These are phyloP conservation scores for Microtus pennsylvanicus DNA, from an alignment of 2,113 vertebrate species.

Conservation along the genomic window DNA sequence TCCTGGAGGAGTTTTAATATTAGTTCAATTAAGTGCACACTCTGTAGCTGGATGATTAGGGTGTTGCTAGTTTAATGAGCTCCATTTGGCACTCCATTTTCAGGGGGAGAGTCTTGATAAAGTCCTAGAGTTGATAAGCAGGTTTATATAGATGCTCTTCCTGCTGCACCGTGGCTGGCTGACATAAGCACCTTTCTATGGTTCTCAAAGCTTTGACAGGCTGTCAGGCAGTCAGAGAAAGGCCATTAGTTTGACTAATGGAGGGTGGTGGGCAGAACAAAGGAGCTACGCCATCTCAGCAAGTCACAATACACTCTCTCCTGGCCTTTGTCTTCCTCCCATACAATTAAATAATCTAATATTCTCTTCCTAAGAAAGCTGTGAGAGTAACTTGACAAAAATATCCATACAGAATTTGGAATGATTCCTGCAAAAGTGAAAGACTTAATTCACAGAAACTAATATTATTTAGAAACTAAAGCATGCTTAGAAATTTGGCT, in stretches of 20 bases:
- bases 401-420: not conserved
- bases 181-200: not conserved
- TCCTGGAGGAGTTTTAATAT: not conserved
- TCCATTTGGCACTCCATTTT: slow-evolving; percentile 2
- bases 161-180: not conserved
- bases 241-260: not conserved
- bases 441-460: not conserved
- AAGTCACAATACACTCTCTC: not conserved
- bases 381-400: not conserved
- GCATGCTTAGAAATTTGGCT: not conserved
- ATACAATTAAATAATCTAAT: not conserved
- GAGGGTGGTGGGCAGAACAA: not conserved
- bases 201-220: not conserved
- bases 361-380: not conserved
- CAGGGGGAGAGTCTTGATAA: not conserved
- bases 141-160: not conserved
- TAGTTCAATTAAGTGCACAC: not conserved
- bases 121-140: not conserved
- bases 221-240: not conserved
- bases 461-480: slow-evolving; percentile 44
- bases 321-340: not conserved
- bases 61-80: not conserved
- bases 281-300: not conserved
- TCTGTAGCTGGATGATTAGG: not conserved
- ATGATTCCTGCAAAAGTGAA: not conserved